A percentile compares a stretch with the other conserved stretches of the same genome.
Conservation (phyloP, 2,113 vertebrate genomes). For the Daubentonia madagascariensis region DNA sequence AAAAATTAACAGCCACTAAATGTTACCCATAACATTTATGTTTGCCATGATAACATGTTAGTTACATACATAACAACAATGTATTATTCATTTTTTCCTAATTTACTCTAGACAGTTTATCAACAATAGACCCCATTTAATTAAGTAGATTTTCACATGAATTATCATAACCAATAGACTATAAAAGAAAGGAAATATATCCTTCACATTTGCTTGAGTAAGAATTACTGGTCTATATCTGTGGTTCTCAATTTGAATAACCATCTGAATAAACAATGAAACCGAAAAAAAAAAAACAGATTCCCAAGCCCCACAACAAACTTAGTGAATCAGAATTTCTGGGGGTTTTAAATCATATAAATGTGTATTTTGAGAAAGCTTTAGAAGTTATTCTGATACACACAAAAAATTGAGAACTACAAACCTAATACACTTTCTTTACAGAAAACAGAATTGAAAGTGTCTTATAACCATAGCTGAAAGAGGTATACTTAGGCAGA, state of each 20-base stretch:
- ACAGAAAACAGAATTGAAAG: not conserved
- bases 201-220: constrained; percentile 16
- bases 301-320: not conserved
- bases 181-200: not conserved
- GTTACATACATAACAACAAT: not conserved
- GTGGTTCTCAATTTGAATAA: not conserved
- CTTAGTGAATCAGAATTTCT: constrained; percentile 27
- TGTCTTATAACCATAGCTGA: not conserved
- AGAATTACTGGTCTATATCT: constrained; percentile 9
- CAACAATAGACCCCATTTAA: constrained; percentile 5
- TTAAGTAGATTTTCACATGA: constrained; percentile 12
- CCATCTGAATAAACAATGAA: constrained; percentile 47
- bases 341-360: constrained; percentile 5
- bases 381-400: constrained; percentile 6
- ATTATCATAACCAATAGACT: constrained; percentile 35
- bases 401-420: not conserved
- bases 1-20: not conserved
- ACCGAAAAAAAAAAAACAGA: constrained; percentile 4
- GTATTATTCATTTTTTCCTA: constrained; percentile 6
- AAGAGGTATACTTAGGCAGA: not conserved
- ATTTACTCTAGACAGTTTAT: constrained; percentile 1
- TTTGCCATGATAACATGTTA: not conserved
- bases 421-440: constrained; percentile 19
- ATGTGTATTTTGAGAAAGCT: not conserved
- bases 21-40: not conserved